Percentiles rank a stretch among this genome's conserved stretches.
These are phyloP conservation scores for Aradophagus sp. DNA, from an alignment of 1,140 invertebrate genomes.

Conservation along the genomic window DNA sequence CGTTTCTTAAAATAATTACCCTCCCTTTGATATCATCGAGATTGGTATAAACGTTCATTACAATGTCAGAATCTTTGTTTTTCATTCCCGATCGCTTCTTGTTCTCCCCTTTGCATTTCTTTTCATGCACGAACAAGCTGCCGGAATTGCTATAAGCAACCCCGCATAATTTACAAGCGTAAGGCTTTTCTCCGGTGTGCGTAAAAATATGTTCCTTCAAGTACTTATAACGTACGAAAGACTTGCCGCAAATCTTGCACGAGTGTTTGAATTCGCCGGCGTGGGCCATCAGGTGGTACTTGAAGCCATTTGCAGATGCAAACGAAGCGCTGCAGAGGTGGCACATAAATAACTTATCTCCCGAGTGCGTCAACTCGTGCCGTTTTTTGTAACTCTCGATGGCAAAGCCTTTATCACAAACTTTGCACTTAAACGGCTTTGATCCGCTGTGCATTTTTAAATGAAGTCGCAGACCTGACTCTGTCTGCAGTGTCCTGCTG, in stretches of 20 bases:
- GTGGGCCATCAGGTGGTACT: conserved; percentile 59
- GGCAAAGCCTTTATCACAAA: conserved; percentile 59
- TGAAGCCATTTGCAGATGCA: conserved; percentile 58
- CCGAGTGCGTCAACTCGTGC: conserved; percentile 54
- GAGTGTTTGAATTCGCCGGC: conserved; percentile 55
- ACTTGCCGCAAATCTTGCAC: conserved; percentile 50
- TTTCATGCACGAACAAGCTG: conserved; percentile 59
- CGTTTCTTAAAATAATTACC: conserved; percentile 25
- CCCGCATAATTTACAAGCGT: conserved; percentile 53
- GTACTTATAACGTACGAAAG: conserved; percentile 50
- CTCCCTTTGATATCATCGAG: conserved; percentile 22
- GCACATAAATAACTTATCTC: conserved; percentile 47
- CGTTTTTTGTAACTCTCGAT: conserved; percentile 54
- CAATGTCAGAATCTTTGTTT: conserved; percentile 8
- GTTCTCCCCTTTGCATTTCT: conserved; percentile 41
- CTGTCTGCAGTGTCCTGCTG: conserved; percentile 31
- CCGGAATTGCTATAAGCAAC: conserved; percentile 57
- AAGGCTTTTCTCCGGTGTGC: conserved; percentile 63
- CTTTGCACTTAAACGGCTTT: conserved; percentile 48
- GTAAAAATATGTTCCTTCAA: conserved; percentile 60
- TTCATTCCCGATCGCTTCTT: conserved; percentile 9
- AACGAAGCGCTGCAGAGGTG: conserved; percentile 56
- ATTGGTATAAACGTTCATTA: conserved; percentile 37
- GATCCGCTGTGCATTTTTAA: conserved; percentile 47
- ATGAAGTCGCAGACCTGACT: conserved; percentile 39